Evolutionary conservation across 2,888 invertebrate species (phyloP).

Genomic region (Abscondita cerata): DNA sequence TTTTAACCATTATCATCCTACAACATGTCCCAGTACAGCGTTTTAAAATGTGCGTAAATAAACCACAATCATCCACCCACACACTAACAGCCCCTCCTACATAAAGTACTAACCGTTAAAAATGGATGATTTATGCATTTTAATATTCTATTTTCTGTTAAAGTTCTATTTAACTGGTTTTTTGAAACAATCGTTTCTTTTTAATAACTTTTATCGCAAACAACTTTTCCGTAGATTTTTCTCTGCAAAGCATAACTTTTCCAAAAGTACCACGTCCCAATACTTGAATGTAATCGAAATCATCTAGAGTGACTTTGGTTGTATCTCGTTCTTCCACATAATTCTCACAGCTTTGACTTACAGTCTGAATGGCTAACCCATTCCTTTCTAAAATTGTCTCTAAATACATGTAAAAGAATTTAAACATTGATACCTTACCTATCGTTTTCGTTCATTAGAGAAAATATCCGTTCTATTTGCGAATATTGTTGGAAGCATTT

Average conservation of each 20-base stretch:
- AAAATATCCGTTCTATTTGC: background rate
- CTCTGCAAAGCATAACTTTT: conserved; percentile 11
- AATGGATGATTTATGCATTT: conserved; percentile 7
- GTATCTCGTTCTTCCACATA: background rate
- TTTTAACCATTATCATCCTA: no score
- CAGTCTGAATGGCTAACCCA: no score
- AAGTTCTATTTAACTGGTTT: background rate
- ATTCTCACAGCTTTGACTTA: no score
- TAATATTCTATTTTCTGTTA: conserved; percentile 7
- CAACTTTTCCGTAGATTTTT: background rate
- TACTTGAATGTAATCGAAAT: conserved; percentile 3
- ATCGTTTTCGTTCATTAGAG: background rate
- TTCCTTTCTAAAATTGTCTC: background rate
- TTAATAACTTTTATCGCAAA: conserved; percentile 7
- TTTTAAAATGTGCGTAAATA: background rate
- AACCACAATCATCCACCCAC: no score
- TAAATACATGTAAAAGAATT: background rate
- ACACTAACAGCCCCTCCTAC: no score
- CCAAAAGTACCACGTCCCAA: conserved; percentile 12
- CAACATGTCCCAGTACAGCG: background rate
- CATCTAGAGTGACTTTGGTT: background rate
- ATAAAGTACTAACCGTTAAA: background rate
- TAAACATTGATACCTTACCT: background rate
- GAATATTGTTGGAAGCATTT: background rate
- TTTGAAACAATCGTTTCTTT: conserved; percentile 1